Base-by-base conservation (phyloP, 2,888 invertebrate species). In the Coleophora deauratella region DNA sequence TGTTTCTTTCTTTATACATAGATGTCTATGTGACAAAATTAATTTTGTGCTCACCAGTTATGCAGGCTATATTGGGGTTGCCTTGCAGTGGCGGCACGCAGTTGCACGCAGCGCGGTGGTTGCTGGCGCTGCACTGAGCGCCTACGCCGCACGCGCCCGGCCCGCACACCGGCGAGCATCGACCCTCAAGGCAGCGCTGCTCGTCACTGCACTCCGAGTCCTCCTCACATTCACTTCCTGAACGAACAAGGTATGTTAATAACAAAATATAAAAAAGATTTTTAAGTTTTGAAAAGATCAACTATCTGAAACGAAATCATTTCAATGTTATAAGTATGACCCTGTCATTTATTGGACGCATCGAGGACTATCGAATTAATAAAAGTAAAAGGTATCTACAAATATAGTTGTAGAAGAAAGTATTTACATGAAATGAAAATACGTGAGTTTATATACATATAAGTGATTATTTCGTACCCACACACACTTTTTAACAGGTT, bases 21-120 rank as follows among this genome's bases (percentile, higher is more conserved):
- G n/a, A n/a, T n/a, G 21, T 21, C 21, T 4, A 6, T 21, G 21
- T 4, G 21, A 6, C 6, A 6, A 21, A 21, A 21, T 4, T 6
- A 21, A 21, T 6, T 21, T 21, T 21, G 21, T 30, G 52, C 45
- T 48, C 44, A 84, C 82, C 72, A 39, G 77, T 70, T n/a, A 88
- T 91, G 67, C 96, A 96, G 55, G 91, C 92, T 40, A 90, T 77
- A 56, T 92, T 92, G n/a, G 96, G 93, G 87, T 96, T 90, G 44
- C 96, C 96, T 49, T 89, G 87, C 15, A 91, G 86, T 11, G 91
- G 92, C 9, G 89, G 72, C 35, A 93, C 90, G 65, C 96, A 96
- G 40, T 87, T 88, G 67, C 96, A 96, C 2, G 88, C 77, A 7
- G 94, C 93, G 47, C 90, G 90, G 67, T 96, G 96, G 45, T 91